phyloP scores from a whole-genome alignment of 2,888 invertebrate species.

The Chrysolina oricalcia region DNA sequence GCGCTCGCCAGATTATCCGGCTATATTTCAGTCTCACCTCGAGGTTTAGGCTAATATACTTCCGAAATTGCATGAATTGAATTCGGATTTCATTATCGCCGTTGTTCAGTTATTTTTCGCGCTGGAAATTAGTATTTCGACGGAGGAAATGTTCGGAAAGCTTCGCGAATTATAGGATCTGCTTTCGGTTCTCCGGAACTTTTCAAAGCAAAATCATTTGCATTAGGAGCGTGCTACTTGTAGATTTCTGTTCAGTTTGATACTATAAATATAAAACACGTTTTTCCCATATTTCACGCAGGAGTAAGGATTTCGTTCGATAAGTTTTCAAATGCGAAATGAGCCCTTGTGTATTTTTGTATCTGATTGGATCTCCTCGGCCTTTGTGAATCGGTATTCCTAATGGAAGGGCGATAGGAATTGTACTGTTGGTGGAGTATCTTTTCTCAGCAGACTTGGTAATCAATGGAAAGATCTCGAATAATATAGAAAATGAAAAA shows the following conservation, averaged over 20 bases:
- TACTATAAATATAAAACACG: too few species aligned
- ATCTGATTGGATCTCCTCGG: too few species aligned
- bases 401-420: too few species aligned
- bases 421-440: too few species aligned
- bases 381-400: too few species aligned
- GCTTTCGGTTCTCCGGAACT: not conserved
- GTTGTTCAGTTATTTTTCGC: conserved; percentile 16
- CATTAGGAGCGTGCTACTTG: not conserved
- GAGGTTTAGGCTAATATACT: conserved; percentile 3
- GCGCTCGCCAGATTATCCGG: conserved; percentile 24
- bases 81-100: conserved; percentile 29
- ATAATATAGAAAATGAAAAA: too few species aligned
- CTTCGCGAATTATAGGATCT: not conserved
- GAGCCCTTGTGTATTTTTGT: too few species aligned
- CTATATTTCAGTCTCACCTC: conserved; percentile 24
- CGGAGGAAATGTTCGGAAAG: not conserved
- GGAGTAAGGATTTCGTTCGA: not conserved
- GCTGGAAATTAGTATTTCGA: conserved; percentile 6
- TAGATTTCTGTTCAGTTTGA: too few species aligned
- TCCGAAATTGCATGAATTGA: conserved; percentile 6
- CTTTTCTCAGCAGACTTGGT: too few species aligned
- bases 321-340: too few species aligned
- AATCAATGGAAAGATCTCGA: too few species aligned
- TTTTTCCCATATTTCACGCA: not conserved
- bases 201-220: not conserved